Evolutionary conservation across 2,797 vertebrate species (phyloP).

Genomic region (Arnoldichthys spilopterus): DNA sequence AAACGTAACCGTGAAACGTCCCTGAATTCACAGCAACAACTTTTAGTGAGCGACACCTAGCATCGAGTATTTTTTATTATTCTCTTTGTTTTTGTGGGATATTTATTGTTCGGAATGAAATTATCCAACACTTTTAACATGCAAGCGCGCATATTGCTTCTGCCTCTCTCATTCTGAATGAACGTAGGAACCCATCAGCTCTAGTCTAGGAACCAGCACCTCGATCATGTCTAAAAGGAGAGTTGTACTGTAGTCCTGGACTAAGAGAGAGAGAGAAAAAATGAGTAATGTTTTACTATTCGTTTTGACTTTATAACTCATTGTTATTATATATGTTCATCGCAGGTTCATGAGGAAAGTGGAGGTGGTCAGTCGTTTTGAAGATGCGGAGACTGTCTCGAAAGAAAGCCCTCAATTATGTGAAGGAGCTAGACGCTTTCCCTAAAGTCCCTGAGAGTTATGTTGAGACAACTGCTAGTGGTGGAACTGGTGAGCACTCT

Average conservation of each 20-base stretch:
- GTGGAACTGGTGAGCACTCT: slow-evolving; percentile 88
- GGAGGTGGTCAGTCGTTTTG: slow-evolving; percentile 61
- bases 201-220: too few species aligned
- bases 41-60: too few species aligned
- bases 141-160: neutral
- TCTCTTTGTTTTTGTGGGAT: too few species aligned
- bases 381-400: slow-evolving; percentile 93
- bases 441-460: slow-evolving; percentile 98
- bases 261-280: too few species aligned
- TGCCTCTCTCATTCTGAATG: too few species aligned
- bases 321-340: slow-evolving; percentile 7
- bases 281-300: too few species aligned
- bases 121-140: too few species aligned
- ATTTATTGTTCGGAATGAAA: too few species aligned
- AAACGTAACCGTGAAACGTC: neutral
- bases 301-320: neutral
- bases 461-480: slow-evolving; percentile 91
- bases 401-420: slow-evolving; percentile 93
- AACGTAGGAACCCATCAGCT: too few species aligned
- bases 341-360: slow-evolving; percentile 78
- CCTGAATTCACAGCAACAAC: neutral
- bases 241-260: too few species aligned
- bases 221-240: too few species aligned
- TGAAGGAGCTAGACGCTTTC: slow-evolving; percentile 96
- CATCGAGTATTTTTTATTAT: too few species aligned